Base-by-base conservation (phyloP, 2,888 invertebrate species). In the Hemistola chrysoprasaria region DNA sequence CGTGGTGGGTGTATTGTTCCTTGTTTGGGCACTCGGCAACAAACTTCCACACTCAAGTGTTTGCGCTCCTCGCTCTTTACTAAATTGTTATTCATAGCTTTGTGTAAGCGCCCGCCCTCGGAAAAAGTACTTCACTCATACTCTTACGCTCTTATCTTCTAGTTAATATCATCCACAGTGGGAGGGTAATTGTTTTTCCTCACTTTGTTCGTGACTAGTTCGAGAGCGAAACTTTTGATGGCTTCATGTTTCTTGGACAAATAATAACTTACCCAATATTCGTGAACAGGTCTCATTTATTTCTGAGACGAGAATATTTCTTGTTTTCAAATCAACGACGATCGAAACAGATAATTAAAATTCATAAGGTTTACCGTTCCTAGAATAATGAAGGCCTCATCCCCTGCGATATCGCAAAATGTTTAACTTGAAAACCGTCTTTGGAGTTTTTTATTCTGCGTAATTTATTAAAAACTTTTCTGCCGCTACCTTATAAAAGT, bases 41-140 rank as follows among this genome's bases (percentile, higher is more conserved):
- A 85, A 87, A 87, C 76, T 87, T 86, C 76, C 62, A 68, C 71
- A 70, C 72, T 81, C 78, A 78, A 87, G 83, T 85, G 80, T 83
- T 83, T 82, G 82, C 73, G 78, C 78, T 80, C 73, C 71, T 75
- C 78, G 78, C 83, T 84, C 84, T 80, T 80, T 76, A 74, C 78
- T 81, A 83, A 83, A 87, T 87, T 87, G 84, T 87, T 87, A 85
- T 87, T 87, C 87, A 86, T 86, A 83, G 85, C 84, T 83, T 80
- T 78, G 77, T 83, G 79, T 80, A 83, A 83, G 77, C 80, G 78
- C 64, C 42, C 67, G 66, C 66, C 65, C 69, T 75, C 61, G 59
- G 70, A 78, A 85, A 83, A 84, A 85, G 81, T 85, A 72, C 81
- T 83, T 75, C 78, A 80, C 76, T 78, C 78, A 78, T 78, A 65